A percentile compares a stretch with the other conserved stretches of the same genome.
These are phyloP conservation scores for Conomelus anceps DNA, from an alignment of 2,888 invertebrate genomes.

Conservation along the genomic window DNA sequence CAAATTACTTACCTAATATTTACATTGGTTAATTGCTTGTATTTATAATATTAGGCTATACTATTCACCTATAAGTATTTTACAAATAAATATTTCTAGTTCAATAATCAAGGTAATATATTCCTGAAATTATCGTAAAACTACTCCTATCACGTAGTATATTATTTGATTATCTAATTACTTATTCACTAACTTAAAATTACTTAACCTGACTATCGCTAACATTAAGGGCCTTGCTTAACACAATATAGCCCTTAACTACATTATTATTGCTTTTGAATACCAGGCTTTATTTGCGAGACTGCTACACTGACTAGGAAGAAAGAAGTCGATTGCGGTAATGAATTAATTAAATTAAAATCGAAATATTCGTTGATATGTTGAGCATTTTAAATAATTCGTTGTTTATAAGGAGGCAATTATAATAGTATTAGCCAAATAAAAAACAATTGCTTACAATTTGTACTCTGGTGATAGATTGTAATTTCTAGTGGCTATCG, in stretches of 20 bases:
- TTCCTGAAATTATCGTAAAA: not conserved
- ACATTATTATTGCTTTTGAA: conserved; percentile 28
- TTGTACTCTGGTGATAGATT: not conserved
- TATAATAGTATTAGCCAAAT: not conserved
- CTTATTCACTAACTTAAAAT: conserved; percentile 8
- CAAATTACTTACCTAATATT: not conserved
- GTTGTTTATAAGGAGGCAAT: not conserved
- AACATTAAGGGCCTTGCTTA: conserved; percentile 10
- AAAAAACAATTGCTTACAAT: not conserved
- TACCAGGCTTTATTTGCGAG: conserved; percentile 25
- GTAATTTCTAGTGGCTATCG: no score
- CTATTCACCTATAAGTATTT: not conserved
- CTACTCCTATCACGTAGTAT: not conserved
- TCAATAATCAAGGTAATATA: not conserved
- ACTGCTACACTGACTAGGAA: not conserved
- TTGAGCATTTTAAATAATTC: not conserved
- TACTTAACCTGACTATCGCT: conserved; percentile 23
- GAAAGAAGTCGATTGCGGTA: not conserved
- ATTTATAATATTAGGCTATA: not conserved
- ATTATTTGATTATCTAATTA: not conserved
- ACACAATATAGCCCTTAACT: conserved; percentile 14
- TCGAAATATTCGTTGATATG: not conserved
- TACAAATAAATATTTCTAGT: not conserved
- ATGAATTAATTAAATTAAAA: not conserved
- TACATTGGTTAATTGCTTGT: not conserved